Base-by-base conservation (phyloP, 2,113 vertebrate genomes). In the Antigone vipio region DNA sequence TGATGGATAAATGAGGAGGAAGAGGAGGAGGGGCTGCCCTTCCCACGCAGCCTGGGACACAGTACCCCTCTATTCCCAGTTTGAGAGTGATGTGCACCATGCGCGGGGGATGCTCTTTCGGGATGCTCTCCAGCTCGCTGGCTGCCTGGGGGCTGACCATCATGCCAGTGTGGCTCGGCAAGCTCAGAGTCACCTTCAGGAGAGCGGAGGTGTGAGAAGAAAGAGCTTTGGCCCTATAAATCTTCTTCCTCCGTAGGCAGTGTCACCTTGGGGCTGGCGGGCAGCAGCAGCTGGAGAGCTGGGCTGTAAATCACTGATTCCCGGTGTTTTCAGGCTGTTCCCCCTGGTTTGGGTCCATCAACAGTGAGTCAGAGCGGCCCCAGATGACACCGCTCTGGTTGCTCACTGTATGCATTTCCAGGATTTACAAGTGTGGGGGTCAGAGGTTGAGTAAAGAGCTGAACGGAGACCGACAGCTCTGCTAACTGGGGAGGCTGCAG, bases 301-400 rank as follows among this genome's bases (percentile, higher is more conserved):
- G 0, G 72, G 72, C 81, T 76, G 59, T 56, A 66, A 93, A 81
- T 86, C 67, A 24, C n/a, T 1, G 19, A 26, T 71, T 47, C 24
- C 7, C 0, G 0, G 3, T 5, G 71, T 0, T 9, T 32, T 47
- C 8, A 40, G 62, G 44, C 44, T 52, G 30, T 4, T 15, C 29
- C 29, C 38, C 23, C 5, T 2, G 1, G 8, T 59, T 35, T 6
- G 19, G 71, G 50, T 35, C 55, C 7, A 1, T 26, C 22, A 47
- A 23, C 0, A 1, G 26, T n/a, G 89, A 88, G 79, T 56, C 85
- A 64, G 69, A 81, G 55, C 7, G 3, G 56, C 44, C 55, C 30
- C 58, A 64, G 72, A 3, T 15, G 75, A n/a, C 3, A 12, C 3
- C 1, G 4, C 3, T 64, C 58, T 52, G 40, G 52, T 2, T 32